A percentile compares a stretch with the other conserved stretches of the same genome.
Conservation (phyloP, 2,113 vertebrate species). For the Arizona elegans region DNA sequence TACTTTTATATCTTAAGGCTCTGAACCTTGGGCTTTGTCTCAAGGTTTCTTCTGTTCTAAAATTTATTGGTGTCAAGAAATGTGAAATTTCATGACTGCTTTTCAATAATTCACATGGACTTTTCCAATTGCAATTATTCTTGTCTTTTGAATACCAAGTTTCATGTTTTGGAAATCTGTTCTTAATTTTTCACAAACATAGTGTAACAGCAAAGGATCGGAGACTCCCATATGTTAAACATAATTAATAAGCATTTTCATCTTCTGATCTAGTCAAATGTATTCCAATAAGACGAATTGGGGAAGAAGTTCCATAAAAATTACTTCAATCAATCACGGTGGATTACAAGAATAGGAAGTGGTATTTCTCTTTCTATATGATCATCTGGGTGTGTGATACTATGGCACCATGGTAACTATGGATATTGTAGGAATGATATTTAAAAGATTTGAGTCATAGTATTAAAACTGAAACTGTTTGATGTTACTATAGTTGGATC, state of each 20-base stretch:
- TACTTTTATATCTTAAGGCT: neutral
- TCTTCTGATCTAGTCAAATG: neutral
- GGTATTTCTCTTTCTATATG: neutral
- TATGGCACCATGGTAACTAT: neutral
- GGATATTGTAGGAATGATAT: slow-evolving; percentile 20
- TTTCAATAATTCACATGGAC: neutral
- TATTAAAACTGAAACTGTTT: slow-evolving; percentile 50
- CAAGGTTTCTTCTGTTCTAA: neutral
- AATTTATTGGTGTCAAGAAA: neutral
- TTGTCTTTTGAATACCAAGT: slow-evolving; percentile 52
- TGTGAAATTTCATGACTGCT: neutral
- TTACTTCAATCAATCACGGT: neutral
- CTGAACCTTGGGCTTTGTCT: neutral
- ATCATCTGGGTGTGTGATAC: neutral
- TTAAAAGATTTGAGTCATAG: slow-evolving; percentile 35
- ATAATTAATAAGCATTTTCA: neutral
- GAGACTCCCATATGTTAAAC: neutral
- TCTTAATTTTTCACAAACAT: slow-evolving; percentile 15
- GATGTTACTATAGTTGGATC: slow-evolving; percentile 60
- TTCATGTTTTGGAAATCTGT: slow-evolving; percentile 54
- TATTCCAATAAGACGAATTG: neutral
- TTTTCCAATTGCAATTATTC: neutral
- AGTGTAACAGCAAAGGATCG: neutral
- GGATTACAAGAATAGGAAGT: neutral
- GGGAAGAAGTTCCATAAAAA: neutral